A percentile compares a stretch with the other conserved stretches of the same genome.
Conservation (phyloP, 2,797 vertebrate species). For the Falco berigora region DNA sequence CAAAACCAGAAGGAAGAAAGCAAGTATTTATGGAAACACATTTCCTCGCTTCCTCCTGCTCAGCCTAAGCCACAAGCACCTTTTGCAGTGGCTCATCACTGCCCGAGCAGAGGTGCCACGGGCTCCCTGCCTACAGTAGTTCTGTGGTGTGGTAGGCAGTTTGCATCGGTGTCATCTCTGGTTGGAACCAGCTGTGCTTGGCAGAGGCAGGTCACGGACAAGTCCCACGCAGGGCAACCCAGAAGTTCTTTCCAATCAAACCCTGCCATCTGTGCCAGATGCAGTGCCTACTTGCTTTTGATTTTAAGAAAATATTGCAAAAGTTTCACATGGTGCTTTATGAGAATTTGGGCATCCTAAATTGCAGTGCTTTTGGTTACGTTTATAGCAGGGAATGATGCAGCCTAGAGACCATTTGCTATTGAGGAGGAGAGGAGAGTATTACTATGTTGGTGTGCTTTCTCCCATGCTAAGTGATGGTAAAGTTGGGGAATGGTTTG, state of each 20-base stretch:
- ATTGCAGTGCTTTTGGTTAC: neutral
- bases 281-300: neutral
- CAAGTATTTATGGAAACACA: neutral
- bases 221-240: neutral
- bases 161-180: neutral
- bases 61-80: neutral
- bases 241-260: neutral
- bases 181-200: accelerated
- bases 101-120: accelerated
- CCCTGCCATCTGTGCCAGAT: neutral
- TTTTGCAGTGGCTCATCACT: neutral
- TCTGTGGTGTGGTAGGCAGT: neutral
- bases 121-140: neutral
- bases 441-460: neutral
- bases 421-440: neutral
- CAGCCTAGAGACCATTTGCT: neutral
- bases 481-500: neutral
- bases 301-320: neutral
- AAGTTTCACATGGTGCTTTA: neutral
- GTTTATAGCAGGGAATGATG: neutral
- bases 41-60: neutral
- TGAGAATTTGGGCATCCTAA: neutral
- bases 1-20: neutral
- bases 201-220: neutral
- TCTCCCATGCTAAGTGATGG: neutral